Evolutionary conservation across 2,888 invertebrate species (phyloP).

Genomic region (Sipha maydis): DNA sequence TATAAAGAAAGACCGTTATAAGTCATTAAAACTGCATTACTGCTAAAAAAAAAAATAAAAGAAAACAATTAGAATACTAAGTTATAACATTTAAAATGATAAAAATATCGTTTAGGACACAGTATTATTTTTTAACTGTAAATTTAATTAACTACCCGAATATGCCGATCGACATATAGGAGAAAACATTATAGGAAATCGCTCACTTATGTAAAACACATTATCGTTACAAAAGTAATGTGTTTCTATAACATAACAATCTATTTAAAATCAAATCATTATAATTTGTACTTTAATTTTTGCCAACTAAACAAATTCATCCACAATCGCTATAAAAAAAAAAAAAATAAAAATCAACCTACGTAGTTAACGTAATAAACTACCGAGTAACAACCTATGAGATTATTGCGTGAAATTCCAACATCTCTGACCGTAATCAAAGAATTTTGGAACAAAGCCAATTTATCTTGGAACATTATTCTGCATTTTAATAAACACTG

Average conservation of each 20-base stretch:
- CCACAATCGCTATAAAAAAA: neutral
- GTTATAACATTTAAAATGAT: neutral
- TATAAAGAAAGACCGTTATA: neutral
- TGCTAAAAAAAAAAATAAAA: neutral
- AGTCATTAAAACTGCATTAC: slow-evolving; percentile 1
- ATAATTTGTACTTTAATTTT: neutral
- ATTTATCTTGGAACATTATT: slow-evolving; percentile 37
- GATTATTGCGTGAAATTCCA: neutral
- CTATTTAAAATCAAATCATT: neutral
- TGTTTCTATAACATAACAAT: neutral
- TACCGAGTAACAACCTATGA: neutral
- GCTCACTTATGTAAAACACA: too few species aligned
- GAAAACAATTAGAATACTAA: neutral
- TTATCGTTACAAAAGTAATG: neutral
- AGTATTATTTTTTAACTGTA: neutral
- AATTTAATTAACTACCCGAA: neutral
- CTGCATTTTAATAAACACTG: slow-evolving; percentile 21
- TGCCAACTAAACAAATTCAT: neutral
- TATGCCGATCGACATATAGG: neutral
- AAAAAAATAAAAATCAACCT: neutral
- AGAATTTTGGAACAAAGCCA: slow-evolving; percentile 16
- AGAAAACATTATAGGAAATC: too few species aligned
- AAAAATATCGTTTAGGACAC: neutral
- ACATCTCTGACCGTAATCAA: neutral
- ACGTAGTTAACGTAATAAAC: slow-evolving; percentile 20